phyloP scores from a whole-genome alignment of 2,888 invertebrate genomes.

The Achlya flavicornis region DNA sequence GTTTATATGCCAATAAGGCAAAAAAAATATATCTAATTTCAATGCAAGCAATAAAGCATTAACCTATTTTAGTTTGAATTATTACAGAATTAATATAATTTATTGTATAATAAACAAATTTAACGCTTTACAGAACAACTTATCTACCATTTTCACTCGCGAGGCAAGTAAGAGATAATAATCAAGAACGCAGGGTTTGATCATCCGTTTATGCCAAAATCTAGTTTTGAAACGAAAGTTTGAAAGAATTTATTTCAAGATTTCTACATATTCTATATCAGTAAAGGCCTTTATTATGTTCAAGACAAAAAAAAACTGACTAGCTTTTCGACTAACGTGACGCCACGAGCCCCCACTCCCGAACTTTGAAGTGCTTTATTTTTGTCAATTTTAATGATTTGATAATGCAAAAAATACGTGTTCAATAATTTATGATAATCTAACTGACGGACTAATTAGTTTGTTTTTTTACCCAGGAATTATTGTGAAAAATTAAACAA shows the following conservation, averaged over 20 bases:
- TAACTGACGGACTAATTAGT: no score
- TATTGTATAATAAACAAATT: slow-evolving; percentile 1
- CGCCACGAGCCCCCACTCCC: no score
- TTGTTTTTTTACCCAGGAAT: no score
- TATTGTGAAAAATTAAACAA: no score
- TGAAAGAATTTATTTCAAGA: background rate
- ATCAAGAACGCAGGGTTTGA: background rate
- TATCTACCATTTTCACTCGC: background rate
- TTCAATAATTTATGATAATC: no score
- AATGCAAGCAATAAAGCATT: background rate
- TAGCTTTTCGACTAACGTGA: no score
- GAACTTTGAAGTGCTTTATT: no score
- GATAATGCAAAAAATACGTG: no score
- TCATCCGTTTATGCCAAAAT: background rate
- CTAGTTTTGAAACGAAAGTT: background rate
- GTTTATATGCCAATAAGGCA: background rate
- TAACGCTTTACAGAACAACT: background rate
- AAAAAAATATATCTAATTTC: background rate
- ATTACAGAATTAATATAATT: background rate
- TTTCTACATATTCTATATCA: background rate
- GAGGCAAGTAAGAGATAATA: background rate
- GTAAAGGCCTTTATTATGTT: background rate
- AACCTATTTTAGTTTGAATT: background rate
- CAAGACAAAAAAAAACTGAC: no score
- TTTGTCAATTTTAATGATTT: no score